Base-by-base conservation (phyloP, 2,113 vertebrate genomes). In the Gnathonemus echidnorhynchus region DNA sequence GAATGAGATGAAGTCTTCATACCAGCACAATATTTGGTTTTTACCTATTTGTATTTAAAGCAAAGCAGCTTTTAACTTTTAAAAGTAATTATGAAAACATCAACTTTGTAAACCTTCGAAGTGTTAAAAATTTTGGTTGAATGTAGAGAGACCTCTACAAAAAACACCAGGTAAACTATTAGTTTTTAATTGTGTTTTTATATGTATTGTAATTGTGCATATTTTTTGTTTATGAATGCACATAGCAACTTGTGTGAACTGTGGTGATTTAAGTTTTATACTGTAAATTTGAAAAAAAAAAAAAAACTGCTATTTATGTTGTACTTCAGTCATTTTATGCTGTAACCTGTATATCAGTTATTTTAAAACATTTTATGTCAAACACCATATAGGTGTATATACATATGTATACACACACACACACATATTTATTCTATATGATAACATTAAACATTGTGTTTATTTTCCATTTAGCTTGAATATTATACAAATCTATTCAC, bases 1-100 rank as follows among this genome's bases (percentile, higher is more conserved):
- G 13, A 35, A 39, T 87, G 50, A 39, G 24, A 19, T 27, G 17
- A 48, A 1, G 27, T 87, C 39, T 53, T 87, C 17, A 9, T 31
- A 42, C 86, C 86, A 87, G 86, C 86, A 56, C n/a, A 86, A 86
- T 86, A 27, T 17, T 87, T 56, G 39, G 5, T 56, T 31, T 87
- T 53, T 53, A 48, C 53, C 86, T 87, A 53, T 53, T 53, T 53
- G 48, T 50, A 31, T 53, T 50, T 53, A 31, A 27, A 27, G 21
- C n/a, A 87, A n/a, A 87, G 27, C 31, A 87, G 86, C 48, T 56
- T 24, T 45, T 85, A 48, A 85, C 80, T 45, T 45, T 83, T 45
- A 19, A 17, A n/a, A 46, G 10, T 48, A 5, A 53, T 27, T 53
- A 53, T 35, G 39, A 50, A 48, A 21, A 87, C 50, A 53, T 39